Percentiles rank a stretch among this genome's conserved stretches.
Evolutionary conservation across 2,888 invertebrate species (phyloP).

Genomic region (Eupithecia exiguata): DNA sequence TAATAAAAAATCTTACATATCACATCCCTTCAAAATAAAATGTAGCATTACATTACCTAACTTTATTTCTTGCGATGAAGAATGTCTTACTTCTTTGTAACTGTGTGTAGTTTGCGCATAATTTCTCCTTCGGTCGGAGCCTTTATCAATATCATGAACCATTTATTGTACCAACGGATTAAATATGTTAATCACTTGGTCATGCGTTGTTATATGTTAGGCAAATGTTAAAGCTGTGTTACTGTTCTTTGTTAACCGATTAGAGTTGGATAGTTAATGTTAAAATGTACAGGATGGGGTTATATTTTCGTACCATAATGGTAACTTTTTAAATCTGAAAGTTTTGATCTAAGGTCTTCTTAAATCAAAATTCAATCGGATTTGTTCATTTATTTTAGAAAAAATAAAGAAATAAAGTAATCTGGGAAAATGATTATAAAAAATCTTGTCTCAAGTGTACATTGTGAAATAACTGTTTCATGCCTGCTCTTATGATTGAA

Average conservation of each 20-base stretch:
- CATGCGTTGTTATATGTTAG: slow-evolving; percentile 51
- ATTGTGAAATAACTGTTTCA: neutral
- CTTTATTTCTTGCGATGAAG: neutral
- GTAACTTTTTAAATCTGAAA: neutral
- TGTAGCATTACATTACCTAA: neutral
- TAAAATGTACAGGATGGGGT: slow-evolving; percentile 31
- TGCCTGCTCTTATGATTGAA: neutral
- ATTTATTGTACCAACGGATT: neutral
- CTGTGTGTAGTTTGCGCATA: neutral
- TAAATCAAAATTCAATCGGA: no score
- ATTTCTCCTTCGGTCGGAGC: neutral
- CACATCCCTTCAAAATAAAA: neutral
- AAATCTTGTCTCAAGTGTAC: neutral
- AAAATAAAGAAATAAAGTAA: no score
- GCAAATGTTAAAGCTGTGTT: slow-evolving; percentile 62
- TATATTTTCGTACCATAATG: neutral
- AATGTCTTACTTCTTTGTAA: neutral
- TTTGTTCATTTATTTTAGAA: no score
- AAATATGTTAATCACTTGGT: slow-evolving; percentile 33
- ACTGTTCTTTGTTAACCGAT: slow-evolving; percentile 64
- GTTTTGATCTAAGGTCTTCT: no score
- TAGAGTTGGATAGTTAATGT: slow-evolving; percentile 54
- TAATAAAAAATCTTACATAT: neutral
- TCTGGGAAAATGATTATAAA: neutral
- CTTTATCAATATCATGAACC: neutral